Conservation (phyloP, 2,797 vertebrate genomes). For the Enteromius argenteus region DNA sequence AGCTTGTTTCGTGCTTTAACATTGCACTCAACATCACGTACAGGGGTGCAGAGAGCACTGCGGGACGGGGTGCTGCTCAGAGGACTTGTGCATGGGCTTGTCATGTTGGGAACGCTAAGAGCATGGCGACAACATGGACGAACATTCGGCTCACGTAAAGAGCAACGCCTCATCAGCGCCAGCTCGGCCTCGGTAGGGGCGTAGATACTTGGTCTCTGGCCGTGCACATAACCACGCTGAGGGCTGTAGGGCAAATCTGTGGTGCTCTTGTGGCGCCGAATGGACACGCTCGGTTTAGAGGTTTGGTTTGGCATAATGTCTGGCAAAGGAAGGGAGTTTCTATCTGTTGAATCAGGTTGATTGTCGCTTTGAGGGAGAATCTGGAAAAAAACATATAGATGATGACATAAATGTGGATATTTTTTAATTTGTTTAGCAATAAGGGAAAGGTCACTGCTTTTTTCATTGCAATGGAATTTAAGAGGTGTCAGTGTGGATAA, state of each 20-base stretch:
- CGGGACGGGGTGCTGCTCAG: slow-evolving; percentile 40
- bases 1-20: slow-evolving; percentile 61
- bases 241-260: slow-evolving; percentile 56
- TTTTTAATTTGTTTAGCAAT: neutral
- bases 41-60: slow-evolving; percentile 56
- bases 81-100: slow-evolving; percentile 41
- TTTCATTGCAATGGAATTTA: neutral
- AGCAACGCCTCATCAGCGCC: slow-evolving; percentile 53
- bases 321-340: slow-evolving; percentile 11
- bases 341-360: neutral
- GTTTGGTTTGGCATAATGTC: slow-evolving; percentile 27
- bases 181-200: slow-evolving; percentile 31
- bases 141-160: slow-evolving; percentile 50
- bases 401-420: no score
- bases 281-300: neutral
- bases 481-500: neutral
- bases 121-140: slow-evolving; percentile 51
- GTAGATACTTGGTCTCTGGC: slow-evolving; percentile 18
- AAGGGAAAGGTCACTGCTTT: neutral
- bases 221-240: neutral
- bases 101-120: slow-evolving; percentile 64
- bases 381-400: neutral
- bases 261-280: slow-evolving; percentile 57
- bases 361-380: neutral
- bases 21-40: slow-evolving; percentile 54